Evolutionary conservation across 2,113 vertebrate genomes (phyloP), one percentile per base, ranked within the genome.

Genomic region (Cavia porcellus): DNA sequence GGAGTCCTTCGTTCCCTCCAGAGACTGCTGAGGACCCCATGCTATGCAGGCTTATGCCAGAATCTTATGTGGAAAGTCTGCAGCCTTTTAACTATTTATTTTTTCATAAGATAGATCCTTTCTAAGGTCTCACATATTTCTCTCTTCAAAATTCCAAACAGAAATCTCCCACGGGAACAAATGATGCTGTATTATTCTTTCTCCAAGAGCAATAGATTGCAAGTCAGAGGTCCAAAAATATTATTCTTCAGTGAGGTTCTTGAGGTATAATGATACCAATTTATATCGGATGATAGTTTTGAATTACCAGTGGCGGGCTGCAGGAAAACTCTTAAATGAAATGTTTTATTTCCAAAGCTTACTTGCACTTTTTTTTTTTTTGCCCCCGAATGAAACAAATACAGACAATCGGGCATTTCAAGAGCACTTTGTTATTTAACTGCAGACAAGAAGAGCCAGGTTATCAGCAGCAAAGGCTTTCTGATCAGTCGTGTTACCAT

Each of bases 251-350:
- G 84, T 5, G 50, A 96, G 11, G 30, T 55, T 94, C 64, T 83
- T 62, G n/a, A 94, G 79, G 68, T 74, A 32, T 95, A 93, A 97
- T 94, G 52, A 55, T 57, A 79, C 61, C 82, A 81, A 1, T 97
- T 98, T 96, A 87, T 90, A 3, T 6, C 5, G 32, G 92, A 70
- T 62, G 89, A 98, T 93, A 92, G 89, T 32, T 84, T 47, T 52
- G 17, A 93, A 81, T 96, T 96, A 89, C 64, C 47, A 1, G 13
- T 22, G 9, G 66, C 30, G 38, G 59, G 95, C 55, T 94, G 93
- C 92, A 42, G 42, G 84, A 87, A 17, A 62, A 90, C 95, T 95
- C 68, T 2, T 55, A 79, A 86, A 68, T 2, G 11, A 77, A 75
- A 90, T 38, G 61, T 62, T 92, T 92, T 61, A n/a, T 90, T 87